Evolutionary conservation across 2,888 invertebrate genomes (phyloP).

Genomic region (Gastracanthus pulcherrimus): DNA sequence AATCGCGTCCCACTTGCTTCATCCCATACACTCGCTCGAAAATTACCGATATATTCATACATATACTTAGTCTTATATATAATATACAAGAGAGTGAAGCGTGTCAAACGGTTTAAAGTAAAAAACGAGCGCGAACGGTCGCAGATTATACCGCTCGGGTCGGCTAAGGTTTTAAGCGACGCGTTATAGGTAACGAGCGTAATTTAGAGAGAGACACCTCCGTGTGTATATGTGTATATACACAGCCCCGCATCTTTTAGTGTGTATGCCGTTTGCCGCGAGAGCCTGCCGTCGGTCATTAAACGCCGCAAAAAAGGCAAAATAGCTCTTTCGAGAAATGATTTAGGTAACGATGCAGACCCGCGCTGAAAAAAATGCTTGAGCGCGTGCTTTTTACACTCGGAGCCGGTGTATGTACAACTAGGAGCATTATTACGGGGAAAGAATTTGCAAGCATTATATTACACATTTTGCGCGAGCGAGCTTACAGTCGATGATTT

Average conservation of each 20-base stretch:
- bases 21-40: background rate
- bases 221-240: background rate
- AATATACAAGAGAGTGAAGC: too few species aligned
- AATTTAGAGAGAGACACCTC: slow-evolving; percentile 3
- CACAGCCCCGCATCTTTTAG: too few species aligned
- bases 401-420: background rate
- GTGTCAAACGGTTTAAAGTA: too few species aligned
- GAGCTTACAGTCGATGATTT: too few species aligned
- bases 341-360: background rate
- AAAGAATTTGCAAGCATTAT: background rate
- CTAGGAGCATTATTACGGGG: background rate
- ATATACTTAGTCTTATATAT: too few species aligned
- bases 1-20: too few species aligned
- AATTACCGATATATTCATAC: background rate
- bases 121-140: too few species aligned
- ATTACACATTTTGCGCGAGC: background rate
- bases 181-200: background rate
- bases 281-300: background rate
- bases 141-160: too few species aligned
- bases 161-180: background rate
- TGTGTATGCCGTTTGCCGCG: background rate
- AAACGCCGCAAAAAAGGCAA: background rate
- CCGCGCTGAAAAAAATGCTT: too few species aligned
- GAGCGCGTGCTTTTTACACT: background rate
- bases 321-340: slow-evolving; percentile 9